A percentile compares a stretch with the other conserved stretches of the same genome.
Evolutionary conservation across 2,888 invertebrate species (phyloP).

Genomic region (Polylopha cassiicola): DNA sequence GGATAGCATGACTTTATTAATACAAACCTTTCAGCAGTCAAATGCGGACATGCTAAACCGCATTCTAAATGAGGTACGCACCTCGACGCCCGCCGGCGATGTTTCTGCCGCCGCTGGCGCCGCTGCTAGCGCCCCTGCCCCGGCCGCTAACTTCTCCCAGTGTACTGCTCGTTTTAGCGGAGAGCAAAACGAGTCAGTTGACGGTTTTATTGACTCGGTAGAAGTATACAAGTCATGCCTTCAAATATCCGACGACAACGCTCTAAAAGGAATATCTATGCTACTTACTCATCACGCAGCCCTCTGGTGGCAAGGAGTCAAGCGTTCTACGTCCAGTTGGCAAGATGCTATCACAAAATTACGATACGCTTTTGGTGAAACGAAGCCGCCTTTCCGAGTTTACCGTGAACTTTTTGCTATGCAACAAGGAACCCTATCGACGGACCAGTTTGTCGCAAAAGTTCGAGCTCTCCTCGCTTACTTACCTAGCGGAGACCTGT

Average conservation of each 20-base stretch:
- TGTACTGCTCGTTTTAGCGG: constrained; percentile 3
- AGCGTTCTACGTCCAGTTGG: constrained; percentile 17
- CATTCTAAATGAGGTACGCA: neutral
- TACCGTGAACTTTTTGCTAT: constrained; percentile 18
- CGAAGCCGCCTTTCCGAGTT: constrained; percentile 19
- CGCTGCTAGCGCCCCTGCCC: neutral
- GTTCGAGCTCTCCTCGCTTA: constrained; percentile 19
- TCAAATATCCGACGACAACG: constrained; percentile 19
- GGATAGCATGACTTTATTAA: neutral
- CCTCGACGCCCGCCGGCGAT: neutral
- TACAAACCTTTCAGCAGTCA: neutral
- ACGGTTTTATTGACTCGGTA: constrained; percentile 16
- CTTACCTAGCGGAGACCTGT: constrained; percentile 14
- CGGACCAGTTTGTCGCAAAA: constrained; percentile 20
- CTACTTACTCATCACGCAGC: constrained; percentile 22
- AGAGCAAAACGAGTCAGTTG: neutral
- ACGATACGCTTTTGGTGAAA: constrained; percentile 15
- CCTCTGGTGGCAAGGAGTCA: constrained; percentile 24
- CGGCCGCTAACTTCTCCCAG: neutral
- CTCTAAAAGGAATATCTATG: constrained; percentile 21
- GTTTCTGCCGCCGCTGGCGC: neutral
- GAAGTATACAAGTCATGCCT: constrained; percentile 14
- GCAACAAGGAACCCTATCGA: constrained; percentile 16
- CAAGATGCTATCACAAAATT: constrained; percentile 12
- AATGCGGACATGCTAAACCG: neutral